A percentile compares a stretch with the other conserved stretches of the same genome.
phyloP scores from a whole-genome alignment of 2,797 vertebrate genomes.

The Ctenopoma multispine region DNA sequence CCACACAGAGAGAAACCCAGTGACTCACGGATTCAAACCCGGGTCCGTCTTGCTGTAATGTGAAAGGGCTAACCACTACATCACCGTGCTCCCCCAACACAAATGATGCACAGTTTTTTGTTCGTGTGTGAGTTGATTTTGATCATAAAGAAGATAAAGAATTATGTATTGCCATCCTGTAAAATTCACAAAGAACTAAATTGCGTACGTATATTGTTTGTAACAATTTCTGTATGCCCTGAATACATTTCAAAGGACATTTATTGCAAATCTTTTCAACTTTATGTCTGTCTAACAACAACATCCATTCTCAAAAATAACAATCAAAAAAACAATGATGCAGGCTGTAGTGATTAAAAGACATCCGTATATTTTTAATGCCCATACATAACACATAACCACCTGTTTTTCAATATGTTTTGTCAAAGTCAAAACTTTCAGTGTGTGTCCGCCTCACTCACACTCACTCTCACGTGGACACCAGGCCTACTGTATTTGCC shows the following conservation, averaged over 20 bases:
- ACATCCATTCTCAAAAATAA: not conserved
- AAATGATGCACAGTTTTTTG: not conserved
- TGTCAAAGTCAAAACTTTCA: not conserved
- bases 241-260: not conserved
- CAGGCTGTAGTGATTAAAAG: not conserved
- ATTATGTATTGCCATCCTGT: not conserved
- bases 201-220: not conserved
- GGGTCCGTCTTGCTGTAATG: no score
- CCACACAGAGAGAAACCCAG: no score
- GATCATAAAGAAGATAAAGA: not conserved
- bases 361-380: not conserved
- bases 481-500: constrained; percentile 9
- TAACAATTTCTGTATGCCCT: not conserved
- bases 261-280: not conserved
- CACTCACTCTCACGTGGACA: constrained; percentile 26
- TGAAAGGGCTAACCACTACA: no score
- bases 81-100: constrained; percentile 4
- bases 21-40: no score
- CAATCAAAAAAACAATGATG: not conserved
- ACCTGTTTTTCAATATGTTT: not conserved
- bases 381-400: not conserved
- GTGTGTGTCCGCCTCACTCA: constrained; percentile 13
- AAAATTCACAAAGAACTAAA: not conserved
- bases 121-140: not conserved
- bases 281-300: not conserved